Evolutionary conservation across 2,888 invertebrate genomes (phyloP), one percentile per base, ranked within the genome.

Genomic region (Mythimna loreyi): DNA sequence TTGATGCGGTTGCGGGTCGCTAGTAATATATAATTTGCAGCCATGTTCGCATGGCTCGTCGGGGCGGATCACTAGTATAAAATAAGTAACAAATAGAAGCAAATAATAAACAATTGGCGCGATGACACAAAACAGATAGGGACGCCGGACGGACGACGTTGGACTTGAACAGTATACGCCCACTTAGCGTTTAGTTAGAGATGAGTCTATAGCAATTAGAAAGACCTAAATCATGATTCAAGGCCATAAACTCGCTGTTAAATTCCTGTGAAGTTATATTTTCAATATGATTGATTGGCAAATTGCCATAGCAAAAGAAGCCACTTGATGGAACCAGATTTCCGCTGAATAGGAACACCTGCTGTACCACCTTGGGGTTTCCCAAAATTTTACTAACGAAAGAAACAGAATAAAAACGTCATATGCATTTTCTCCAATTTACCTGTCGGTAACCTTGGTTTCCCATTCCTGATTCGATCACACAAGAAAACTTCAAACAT

Each of bases 271-370:
- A 8, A 55, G 1, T 47, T 25, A n/a, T 21, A 36, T 30, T 45
- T 23, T n/a, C n/a, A 13, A 23, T 11, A 13, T 47, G 19, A 57
- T 53, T 68, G 36, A 47, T 23, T 67, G 28, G 56, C 56, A 67
- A 36, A 47, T 36, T 33, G 28, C 36, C 13, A 47, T 45, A 21
- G 23, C 47, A 9, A 30, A 19, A 67, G 11, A 13, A 21, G 2
- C 11, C n/a, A 70, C 36, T 19, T 65, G 36, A 33, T 43, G 40
- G 25, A 30, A 43, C 33, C 5, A 40, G 13, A 72, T 33, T 11
- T 30, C n/a, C n/a, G 7, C 4, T 23, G 9, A 13, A 13, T 36
- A 25, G 13, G 25, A 36, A n/a, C 33, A 36, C 21, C 65, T 23
- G 36, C 13, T 23, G 30, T 13, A 30, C 13, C 11, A 49, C 5